Base-by-base conservation (phyloP, 2,113 vertebrate species). In the Labrus mixtus region DNA sequence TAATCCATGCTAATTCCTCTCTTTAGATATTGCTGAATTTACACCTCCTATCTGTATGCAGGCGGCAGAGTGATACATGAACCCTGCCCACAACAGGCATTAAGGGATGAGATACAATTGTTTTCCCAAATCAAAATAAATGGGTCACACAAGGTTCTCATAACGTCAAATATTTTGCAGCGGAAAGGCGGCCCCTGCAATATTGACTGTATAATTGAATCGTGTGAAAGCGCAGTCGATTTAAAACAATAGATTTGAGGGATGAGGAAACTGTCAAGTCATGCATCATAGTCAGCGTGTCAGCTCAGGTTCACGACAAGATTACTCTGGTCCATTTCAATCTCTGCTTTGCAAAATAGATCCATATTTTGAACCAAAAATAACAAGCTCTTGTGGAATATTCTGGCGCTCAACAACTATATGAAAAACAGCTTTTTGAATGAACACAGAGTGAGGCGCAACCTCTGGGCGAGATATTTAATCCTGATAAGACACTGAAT, bases 191-290 rank as follows among this genome's bases (percentile, higher is more conserved):
- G 90, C 88, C 91, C 48, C 86, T 90, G 90, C 92, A 92, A 92
- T 93, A 92, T 93, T 90, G 94, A 95, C 92, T 94, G 81, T 92
- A 95, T 96, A 96, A 96, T 95, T 96, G 93, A 95, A 95, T 96
- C 91, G 91, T 94, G 89, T 90, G 81, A 88, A 93, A 87, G 94
- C 92, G 87, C 81, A 84, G 90, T 89, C 80, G 87, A 95, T 96
- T 93, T 93, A 93, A 95, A 96, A 94, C 93, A 96, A 96, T 95
- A 94, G 94, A 95, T 95, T 95, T 91, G 81, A 82, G 70, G 86
- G 86, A 91, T 94, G 88, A 73, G 88, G 84, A 89, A 90, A 87
- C 86, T 89, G 85, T 90, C 88, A 89, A 85, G 79, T 89, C 89
- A 90, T 93, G 89, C 78, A 91, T 93, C 89, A 92, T 70, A 85